Base-by-base conservation (phyloP, 2,888 invertebrate species). In the Drosophila atripex region DNA sequence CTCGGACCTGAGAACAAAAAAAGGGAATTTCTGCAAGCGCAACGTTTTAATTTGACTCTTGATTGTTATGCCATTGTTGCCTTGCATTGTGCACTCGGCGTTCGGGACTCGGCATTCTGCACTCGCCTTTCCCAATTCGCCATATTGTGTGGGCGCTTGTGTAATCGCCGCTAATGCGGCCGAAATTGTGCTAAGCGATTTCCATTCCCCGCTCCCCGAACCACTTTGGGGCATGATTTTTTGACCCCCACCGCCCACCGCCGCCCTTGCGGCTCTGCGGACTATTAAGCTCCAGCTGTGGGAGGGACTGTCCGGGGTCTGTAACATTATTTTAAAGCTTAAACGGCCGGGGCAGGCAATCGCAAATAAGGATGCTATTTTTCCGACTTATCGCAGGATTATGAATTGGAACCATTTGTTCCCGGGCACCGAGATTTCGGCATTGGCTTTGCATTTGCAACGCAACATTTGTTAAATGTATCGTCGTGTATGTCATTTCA, bases 91-190 rank as follows among this genome's bases (percentile, higher is more conserved):
- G 68, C 38, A 51, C 41, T 45, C 45, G 50, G 47, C 38, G 28
- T 49, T 47, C 49, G 28, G 32, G 5, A 38, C 12, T 54, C 39
- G 9, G 30, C 21, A 18, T 12, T 21, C 43, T n/a, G 39, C 16
- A 9, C 39, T 7, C n/a, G 35, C n/a, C 39, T 41, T 16, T 41
- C 9, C 39, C 39, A 11, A 41, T 41, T 16, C 39, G 21, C 21
- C 16, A 43, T 43, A 12, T 32, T 72, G 68, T 69, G 53, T 50
- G 43, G 23, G n/a, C 41, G 54, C 64, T 73, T 66, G 63, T 73
- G 58, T 74, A 73, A 86, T 73, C 78, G 77, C 70, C 76, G 64
- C 60, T 79, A 85, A 82, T 79, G 77, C 74, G 60, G 66, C 64
- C 54, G 45, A 80, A 85, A 78, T 75, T 71, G 68, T 68, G 78